Percentiles rank a stretch among this genome's conserved stretches.
Conservation (phyloP, 2,888 invertebrate species). For the Linnaemya tessellans region DNA sequence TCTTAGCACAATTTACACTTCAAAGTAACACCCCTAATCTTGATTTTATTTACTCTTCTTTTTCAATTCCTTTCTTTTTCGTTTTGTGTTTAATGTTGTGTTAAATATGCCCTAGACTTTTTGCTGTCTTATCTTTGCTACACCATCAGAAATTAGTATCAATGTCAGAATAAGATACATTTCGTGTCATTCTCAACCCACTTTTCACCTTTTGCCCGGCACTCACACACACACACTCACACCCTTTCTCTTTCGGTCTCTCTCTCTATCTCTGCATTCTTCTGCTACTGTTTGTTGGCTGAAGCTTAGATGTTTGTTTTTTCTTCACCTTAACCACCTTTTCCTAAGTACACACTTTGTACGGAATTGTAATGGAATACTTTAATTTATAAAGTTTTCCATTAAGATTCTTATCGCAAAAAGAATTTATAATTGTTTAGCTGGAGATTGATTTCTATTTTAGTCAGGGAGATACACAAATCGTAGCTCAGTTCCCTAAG, state of each 20-base stretch:
- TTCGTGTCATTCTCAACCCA: background rate
- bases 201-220: no score
- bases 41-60: slow-evolving; percentile 11
- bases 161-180: slow-evolving; percentile 48
- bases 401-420: slow-evolving; percentile 27
- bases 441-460: background rate
- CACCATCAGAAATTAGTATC: slow-evolving; percentile 66
- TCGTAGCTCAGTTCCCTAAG: background rate
- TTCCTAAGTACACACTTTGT: slow-evolving; percentile 9
- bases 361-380: slow-evolving; percentile 34
- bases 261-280: slow-evolving; percentile 12
- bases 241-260: background rate
- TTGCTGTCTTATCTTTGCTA: slow-evolving; percentile 49
- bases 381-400: slow-evolving; percentile 20
- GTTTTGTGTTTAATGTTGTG: slow-evolving; percentile 56
- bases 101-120: slow-evolving; percentile 42
- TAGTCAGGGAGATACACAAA: background rate
- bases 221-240: no score
- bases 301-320: slow-evolving; percentile 1
- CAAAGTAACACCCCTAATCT: slow-evolving; percentile 47
- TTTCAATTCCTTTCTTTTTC: slow-evolving; percentile 5
- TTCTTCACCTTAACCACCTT: slow-evolving; percentile 20
- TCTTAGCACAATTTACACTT: slow-evolving; percentile 49
- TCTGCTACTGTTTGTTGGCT: background rate
- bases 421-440: slow-evolving; percentile 34